Base-by-base conservation (phyloP, 2,113 vertebrate genomes). In the Sialia sialis region DNA sequence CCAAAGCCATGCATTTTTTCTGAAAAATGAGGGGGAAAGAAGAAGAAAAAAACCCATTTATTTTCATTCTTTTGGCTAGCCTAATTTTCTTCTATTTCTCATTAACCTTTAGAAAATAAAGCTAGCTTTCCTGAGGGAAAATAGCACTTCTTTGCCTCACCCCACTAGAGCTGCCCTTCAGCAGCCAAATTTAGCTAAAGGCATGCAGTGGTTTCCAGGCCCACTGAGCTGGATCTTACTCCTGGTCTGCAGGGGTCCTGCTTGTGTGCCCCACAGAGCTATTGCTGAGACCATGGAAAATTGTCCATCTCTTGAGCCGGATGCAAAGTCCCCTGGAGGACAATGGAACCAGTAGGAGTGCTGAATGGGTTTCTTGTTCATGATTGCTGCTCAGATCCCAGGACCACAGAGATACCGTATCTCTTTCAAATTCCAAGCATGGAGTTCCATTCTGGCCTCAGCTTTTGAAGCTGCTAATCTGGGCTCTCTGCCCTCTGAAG, bases 1-100 rank as follows among this genome's bases (percentile, higher is more conserved):
- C 89, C 97, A 96, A 96, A 97, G 93, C 96, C 94, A 92, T 95
- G 94, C 95, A 97, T 97, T 96, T 95, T 97, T 97, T 96, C 86
- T 94, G 75, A 91, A 94, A 97, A 96, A 93, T 7, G 22, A 96
- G 72, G 94, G 32, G 78, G n/a, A 58, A 94, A 91, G 59, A 94
- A 94, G 62, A 80, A 90, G 30, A 55, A 89, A 79, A 43, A 84
- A 91, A 46, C 0, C 0, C 5, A 90, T 94, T 95, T 97, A 95
- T 97, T 97, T 97, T 97, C 96, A 97, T 97, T 97, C 96, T 95
- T 97, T 97, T 97, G 97, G 97, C 96, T 96, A 96, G 94, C 86
- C 93, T 93, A 96, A 95, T 95, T 96, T 97, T 97, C 86, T 97
- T 97, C 84, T 91, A 96, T 96, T 97, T 95, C 96, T 97, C 93